Conservation (phyloP, 2,113 vertebrate genomes). For the Verasper variegatus region DNA sequence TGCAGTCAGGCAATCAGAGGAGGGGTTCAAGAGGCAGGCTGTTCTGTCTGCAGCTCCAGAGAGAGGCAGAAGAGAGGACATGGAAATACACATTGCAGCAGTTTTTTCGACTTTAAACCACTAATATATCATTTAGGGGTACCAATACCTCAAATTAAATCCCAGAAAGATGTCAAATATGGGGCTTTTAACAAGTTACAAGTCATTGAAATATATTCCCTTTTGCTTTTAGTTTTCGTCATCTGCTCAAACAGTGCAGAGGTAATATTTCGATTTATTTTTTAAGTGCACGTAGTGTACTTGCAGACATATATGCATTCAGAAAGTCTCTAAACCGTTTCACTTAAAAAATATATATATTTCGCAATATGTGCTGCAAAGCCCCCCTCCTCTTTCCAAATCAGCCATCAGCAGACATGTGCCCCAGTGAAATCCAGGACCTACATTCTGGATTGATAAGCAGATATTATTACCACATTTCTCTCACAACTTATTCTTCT, state of each 20-base stretch:
- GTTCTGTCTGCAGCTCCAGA: no score
- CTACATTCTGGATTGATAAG: not conserved
- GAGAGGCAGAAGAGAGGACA: no score
- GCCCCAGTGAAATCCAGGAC: not conserved
- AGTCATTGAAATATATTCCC: not conserved
- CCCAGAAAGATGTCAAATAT: no score
- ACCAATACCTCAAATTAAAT: no score
- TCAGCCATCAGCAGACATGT: not conserved
- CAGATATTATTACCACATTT: not conserved
- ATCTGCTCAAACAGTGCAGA: not conserved
- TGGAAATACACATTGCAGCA: no score
- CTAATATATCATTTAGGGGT: no score
- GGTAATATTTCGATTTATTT: not conserved
- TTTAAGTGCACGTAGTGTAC: not conserved
- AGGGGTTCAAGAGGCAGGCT: no score
- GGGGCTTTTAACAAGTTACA: not conserved
- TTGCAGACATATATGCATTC: not conserved
- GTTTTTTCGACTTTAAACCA: no score
- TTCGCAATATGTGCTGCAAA: no score
- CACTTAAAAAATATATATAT: not conserved
- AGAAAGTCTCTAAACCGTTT: not conserved
- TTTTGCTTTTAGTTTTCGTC: no score
- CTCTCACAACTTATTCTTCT: not conserved
- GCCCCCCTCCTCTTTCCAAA: no score
- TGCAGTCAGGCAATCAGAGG: no score